phyloP scores from a whole-genome alignment of 2,113 vertebrate genomes.

The Corythaeola cristata region DNA sequence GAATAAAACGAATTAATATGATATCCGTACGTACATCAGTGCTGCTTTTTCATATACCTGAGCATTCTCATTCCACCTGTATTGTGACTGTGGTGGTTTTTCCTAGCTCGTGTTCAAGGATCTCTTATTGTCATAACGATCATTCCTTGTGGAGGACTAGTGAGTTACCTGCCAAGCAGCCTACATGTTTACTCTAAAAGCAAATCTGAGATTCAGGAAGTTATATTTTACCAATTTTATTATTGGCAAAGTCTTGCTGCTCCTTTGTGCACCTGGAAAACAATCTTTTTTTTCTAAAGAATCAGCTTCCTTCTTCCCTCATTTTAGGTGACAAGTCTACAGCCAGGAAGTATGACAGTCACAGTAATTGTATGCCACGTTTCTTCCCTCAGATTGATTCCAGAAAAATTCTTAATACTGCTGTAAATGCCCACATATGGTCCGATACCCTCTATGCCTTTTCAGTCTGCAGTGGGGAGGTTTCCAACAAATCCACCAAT shows the following conservation, averaged over 20 bases:
- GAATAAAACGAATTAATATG: not conserved
- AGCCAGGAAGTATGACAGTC: not conserved
- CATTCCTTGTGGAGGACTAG: not conserved
- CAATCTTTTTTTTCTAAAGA: not conserved
- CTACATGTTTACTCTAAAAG: not conserved
- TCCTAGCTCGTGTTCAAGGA: not conserved
- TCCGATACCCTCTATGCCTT: not conserved
- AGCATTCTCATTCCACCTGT: not conserved
- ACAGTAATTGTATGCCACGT: not conserved
- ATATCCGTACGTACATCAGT: accelerated
- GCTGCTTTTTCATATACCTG: not conserved
- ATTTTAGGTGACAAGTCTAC: not conserved
- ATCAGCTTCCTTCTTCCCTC: not conserved
- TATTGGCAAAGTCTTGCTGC: not conserved
- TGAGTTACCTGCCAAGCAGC: not conserved
- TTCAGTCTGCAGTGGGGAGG: not conserved
- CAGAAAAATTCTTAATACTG: not conserved
- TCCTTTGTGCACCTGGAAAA: not conserved
- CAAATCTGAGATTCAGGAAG: not conserved
- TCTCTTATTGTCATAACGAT: accelerated
- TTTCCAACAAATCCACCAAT: not conserved
- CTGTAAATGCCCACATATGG: not conserved
- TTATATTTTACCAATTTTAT: not conserved
- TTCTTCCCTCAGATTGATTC: not conserved
- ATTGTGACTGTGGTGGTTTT: not conserved